phyloP scores from a whole-genome alignment of 1,140 invertebrate genomes.

The Bursaphelenchus mucronatus region DNA sequence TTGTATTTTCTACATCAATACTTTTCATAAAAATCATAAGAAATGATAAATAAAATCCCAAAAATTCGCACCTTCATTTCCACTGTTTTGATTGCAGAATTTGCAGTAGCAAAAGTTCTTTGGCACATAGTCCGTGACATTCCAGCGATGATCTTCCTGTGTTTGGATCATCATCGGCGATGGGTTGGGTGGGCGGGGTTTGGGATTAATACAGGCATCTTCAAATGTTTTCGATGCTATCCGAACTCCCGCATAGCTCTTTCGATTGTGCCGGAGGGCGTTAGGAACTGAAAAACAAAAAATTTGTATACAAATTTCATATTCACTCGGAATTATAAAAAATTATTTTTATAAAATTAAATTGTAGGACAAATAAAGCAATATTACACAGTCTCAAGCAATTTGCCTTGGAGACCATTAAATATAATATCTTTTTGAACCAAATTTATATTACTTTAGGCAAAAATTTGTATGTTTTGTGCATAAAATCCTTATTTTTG shows the following conservation, averaged over 20 bases:
- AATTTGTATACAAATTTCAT: neutral
- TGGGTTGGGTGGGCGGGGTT: neutral
- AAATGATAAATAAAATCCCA: neutral
- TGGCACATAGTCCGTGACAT: slow-evolving; percentile 39
- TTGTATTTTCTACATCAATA: too few relatives aligned
- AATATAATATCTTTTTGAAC: too few relatives aligned
- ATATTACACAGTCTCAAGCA: too few relatives aligned
- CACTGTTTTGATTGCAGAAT: slow-evolving; percentile 24
- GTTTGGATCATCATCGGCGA: neutral
- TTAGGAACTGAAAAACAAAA: slow-evolving; percentile 22
- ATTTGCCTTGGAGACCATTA: too few relatives aligned
- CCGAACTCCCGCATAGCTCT: slow-evolving; percentile 26
- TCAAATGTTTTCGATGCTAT: slow-evolving; percentile 39
- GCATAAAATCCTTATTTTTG: too few relatives aligned
- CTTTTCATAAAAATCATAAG: too few relatives aligned
- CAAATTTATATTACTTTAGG: too few relatives aligned
- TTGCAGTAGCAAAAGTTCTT: slow-evolving; percentile 41
- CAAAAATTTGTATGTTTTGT: too few relatives aligned
- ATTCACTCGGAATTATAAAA: too few relatives aligned
- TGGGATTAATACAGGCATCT: slow-evolving; percentile 28
- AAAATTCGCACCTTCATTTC: neutral
- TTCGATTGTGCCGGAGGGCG: slow-evolving; percentile 20
- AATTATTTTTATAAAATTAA: neutral
- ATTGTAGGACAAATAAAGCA: too few relatives aligned
- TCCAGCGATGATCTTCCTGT: slow-evolving; percentile 26